Base-by-base conservation (phyloP, 1,140 invertebrate species). In the Magallana ariakensis region DNA sequence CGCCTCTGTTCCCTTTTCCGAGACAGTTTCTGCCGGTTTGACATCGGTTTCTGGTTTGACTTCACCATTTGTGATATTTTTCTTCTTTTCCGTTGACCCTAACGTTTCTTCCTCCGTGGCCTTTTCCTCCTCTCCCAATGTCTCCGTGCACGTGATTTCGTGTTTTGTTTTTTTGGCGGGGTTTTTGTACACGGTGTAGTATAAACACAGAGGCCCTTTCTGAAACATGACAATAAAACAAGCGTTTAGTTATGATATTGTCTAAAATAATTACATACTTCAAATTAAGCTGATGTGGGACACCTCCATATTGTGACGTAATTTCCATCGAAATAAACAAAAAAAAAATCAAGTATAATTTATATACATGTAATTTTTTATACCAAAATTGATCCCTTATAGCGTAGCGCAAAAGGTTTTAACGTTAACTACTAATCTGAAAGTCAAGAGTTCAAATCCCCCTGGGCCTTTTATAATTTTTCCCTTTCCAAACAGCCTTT, bases 121-220 rank as follows among this genome's bases (percentile, higher is more conserved):
- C 54, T 83, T 83, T 19, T 80, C 80, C 1, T 55, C 22, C 10
- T 80, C 5, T 46, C 33, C 55, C 58, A 66, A 80, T 19, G 87
- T 84, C 26, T 85, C 85, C 6, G 82, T 88, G 4, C 84, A 70
- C 1, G 87, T 80, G 10, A 62, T 7, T 56, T 58, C 60, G 7
- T 75, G 56, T 80, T 86, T 88, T 3, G 86, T 54, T 16, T 56
- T 60, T 80, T 88, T 88, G 16, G 87, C 84, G n/a, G 87, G 84
- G 55, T 88, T 88, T 10, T 84, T 88, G 55, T 86, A 88, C 8
- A 88, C 87, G 4, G 87, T 86, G 19, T 88, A 88, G 46, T 70
- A 88, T 33, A 86, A 33, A 9, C 70, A 57, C 22, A 88, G 53
- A 9, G 87, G 87, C 55, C 85, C 87, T 86, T 84, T 88, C 87